These are phyloP conservation scores for Antechinus stuartii DNA, from an alignment of 2,113 vertebrate species.

Conservation along the genomic window DNA sequence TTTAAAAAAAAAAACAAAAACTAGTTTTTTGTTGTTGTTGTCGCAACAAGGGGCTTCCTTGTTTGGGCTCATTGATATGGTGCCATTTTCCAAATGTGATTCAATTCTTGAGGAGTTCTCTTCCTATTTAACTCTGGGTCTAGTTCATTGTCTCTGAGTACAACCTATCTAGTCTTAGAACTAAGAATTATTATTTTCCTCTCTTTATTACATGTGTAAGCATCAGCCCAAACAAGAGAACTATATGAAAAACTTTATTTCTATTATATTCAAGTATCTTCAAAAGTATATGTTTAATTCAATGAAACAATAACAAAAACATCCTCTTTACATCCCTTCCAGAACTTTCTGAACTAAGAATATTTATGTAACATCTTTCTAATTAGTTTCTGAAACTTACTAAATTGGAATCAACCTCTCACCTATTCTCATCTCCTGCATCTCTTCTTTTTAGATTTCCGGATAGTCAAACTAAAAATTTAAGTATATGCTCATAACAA, in stretches of 20 bases:
- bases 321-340: background rate
- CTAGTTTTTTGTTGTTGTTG: background rate
- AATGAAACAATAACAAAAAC: background rate
- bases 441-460: background rate
- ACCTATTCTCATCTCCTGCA: background rate
- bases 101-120: background rate
- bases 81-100: constrained; percentile 1
- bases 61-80: background rate
- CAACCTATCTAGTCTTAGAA: background rate
- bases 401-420: background rate
- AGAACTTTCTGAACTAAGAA: background rate
- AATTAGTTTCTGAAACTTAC: background rate
- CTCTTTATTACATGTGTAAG: background rate
- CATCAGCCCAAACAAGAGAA: background rate
- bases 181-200: background rate
- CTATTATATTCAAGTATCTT: background rate
- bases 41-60: background rate
- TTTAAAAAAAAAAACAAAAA: background rate
- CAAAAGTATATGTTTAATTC: background rate
- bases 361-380: background rate
- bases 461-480: background rate
- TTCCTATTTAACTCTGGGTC: background rate
- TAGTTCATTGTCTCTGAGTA: background rate
- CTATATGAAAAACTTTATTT: background rate
- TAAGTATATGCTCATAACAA: background rate